Percentiles rank a stretch among this genome's conserved stretches.
Conservation (phyloP, 2,113 vertebrate species). For the Antigone vipio region DNA sequence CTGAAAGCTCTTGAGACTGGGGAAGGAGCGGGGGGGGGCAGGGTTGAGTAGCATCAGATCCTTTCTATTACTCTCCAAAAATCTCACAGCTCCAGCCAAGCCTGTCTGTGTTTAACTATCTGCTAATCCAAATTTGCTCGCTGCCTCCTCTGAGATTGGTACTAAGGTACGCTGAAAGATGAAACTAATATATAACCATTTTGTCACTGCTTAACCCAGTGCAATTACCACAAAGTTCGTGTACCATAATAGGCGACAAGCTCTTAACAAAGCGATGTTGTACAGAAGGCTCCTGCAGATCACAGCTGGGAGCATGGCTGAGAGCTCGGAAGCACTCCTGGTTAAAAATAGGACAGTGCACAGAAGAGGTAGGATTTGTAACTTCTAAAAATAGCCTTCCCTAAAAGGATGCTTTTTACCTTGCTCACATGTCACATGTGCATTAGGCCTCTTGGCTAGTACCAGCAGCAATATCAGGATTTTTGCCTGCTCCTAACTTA, state of each 20-base stretch:
- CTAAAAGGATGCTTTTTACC: background rate
- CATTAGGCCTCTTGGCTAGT: background rate
- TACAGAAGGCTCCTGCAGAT: background rate
- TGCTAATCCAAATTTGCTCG: background rate
- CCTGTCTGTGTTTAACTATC: background rate
- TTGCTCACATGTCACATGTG: background rate
- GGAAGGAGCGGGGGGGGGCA: background rate
- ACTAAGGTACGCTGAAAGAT: background rate
- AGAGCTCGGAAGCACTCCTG: background rate
- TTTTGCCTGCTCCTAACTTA: background rate
- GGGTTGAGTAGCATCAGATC: background rate
- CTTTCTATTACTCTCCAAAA: background rate
- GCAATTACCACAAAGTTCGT: background rate
- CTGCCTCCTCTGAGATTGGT: background rate
- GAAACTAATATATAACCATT: background rate
- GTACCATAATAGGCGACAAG: background rate
- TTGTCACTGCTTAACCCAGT: background rate
- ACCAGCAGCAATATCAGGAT: background rate
- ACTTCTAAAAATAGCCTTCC: constrained; percentile 53
- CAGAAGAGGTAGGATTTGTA: background rate
- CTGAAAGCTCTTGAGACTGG: background rate
- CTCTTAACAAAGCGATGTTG: background rate
- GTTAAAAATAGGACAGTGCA: constrained; percentile 43
- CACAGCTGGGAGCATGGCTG: background rate
- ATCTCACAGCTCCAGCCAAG: background rate